These are phyloP conservation scores for Erpobdella octoculata DNA, from an alignment of 2,888 invertebrate genomes.

Conservation along the genomic window DNA sequence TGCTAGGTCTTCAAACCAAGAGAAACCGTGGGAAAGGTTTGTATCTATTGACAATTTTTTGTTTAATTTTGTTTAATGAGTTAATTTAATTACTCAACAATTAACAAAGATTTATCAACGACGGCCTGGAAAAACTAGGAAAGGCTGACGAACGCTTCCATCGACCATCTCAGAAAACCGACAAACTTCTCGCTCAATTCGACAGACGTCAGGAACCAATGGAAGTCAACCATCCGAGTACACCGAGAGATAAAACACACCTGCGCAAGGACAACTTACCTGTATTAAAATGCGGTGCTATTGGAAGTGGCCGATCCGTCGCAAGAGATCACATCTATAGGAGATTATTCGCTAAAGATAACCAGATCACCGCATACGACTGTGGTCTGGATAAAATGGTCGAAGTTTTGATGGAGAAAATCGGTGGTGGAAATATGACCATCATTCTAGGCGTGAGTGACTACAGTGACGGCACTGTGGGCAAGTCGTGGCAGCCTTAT, in stretches of 20 bases:
- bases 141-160: constrained; percentile 41
- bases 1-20: not conserved
- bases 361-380: constrained; percentile 80
- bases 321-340: constrained; percentile 71
- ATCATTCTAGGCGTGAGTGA: constrained; percentile 75
- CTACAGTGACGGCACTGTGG: constrained; percentile 82
- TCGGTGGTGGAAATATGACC: constrained; percentile 59
- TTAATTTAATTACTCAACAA: not conserved
- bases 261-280: constrained; percentile 47
- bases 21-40: not conserved
- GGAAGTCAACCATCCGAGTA: constrained; percentile 34
- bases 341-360: constrained; percentile 74
- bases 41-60: no score
- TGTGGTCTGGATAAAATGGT: constrained; percentile 88
- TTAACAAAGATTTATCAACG: constrained; percentile 65
- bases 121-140: constrained; percentile 61
- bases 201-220: constrained; percentile 36
- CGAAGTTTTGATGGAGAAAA: constrained; percentile 69
- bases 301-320: constrained; percentile 74
- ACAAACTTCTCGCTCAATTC: constrained; percentile 41
- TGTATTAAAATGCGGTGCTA: constrained; percentile 65
- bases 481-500: constrained; percentile 92
- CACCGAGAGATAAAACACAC: constrained; percentile 25
- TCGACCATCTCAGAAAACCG: constrained; percentile 42
- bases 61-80: not conserved